Evolutionary conservation across 1,140 invertebrate genomes (phyloP), one percentile per base, ranked within the genome.

Genomic region (Spodoptera litura): DNA sequence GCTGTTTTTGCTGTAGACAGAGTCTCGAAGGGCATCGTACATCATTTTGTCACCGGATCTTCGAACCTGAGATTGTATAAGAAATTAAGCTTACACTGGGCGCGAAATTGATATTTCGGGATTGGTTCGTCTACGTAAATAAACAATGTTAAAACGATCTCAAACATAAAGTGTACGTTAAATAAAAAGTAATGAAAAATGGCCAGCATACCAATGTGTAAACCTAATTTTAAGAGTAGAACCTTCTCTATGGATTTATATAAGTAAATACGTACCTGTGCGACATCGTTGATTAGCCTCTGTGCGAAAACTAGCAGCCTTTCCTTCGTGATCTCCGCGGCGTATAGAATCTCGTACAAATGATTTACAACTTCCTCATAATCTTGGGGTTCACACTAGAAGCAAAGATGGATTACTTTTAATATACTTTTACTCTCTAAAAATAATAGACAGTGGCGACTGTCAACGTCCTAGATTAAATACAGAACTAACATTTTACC

Each of bases 221-320:
- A 20, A 20, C 1, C 20, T 0, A 20, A 20, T 20, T 20, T 20
- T 20, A 20, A 20, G 20, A 20, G 20, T 20, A 20, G 20, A 20
- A 20, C 0, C 20, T 20, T 20, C 20, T 20, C 20, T 20, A 20
- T 1, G 20, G 1, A 1, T 20, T 5, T 25, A 59, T 31, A 12
- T 31, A 9, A 10, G 3, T 5, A 3, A 59, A 0, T 12, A 31
- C 25, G 80, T 87, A 93, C 93, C 90, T 94, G 92, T 12, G 97
- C 95, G 1, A 98, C 96, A 84, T 98, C 96, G 86, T 98, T 98
- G 51, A 96, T 93, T 86, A 97, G 95, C 91, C 98, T 98, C 68
- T 96, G 96, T 4, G 96, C 96, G 72, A 97, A 96, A 11, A 98
- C 96, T 86, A 96, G 96, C 5, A 98, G 89, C 85, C 98, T 95